A percentile compares a stretch with the other conserved stretches of the same genome.
Conservation (phyloP, 2,888 invertebrate species). For the Brachypalpus laphriformis region DNA sequence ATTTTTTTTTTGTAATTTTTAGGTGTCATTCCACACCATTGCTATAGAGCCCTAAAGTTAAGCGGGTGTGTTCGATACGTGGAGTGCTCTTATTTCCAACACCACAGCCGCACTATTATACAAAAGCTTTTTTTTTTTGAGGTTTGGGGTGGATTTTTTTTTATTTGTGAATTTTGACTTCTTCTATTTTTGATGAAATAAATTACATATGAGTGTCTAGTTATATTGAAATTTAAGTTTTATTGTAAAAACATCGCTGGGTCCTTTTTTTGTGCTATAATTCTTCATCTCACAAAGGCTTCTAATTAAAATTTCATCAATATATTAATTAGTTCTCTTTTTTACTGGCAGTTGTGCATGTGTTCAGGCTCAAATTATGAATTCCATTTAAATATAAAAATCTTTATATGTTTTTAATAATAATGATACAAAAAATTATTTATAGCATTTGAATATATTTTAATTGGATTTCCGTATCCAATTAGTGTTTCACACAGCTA, state of each 20-base stretch:
- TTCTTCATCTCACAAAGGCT: slow-evolving; percentile 57
- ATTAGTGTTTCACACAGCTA: slow-evolving; percentile 57
- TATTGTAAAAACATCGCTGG: background rate
- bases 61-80: background rate
- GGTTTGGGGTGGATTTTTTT: background rate
- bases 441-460: slow-evolving; percentile 54
- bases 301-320: slow-evolving; percentile 72
- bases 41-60: background rate
- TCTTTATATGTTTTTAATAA: slow-evolving; percentile 40
- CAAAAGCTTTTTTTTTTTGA: too few relatives aligned
- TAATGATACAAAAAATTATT: too few relatives aligned
- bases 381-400: slow-evolving; percentile 18
- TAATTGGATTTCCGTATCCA: slow-evolving; percentile 69
- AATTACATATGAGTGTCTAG: background rate
- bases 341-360: background rate
- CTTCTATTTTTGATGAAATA: background rate
- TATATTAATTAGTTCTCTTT: slow-evolving; percentile 66
- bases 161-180: background rate
- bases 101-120: too few relatives aligned
- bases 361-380: slow-evolving; percentile 38
- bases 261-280: slow-evolving; percentile 23
- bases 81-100: too few relatives aligned
- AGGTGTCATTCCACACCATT: too few relatives aligned
- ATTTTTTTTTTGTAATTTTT: background rate
- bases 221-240: slow-evolving; percentile 3